Evolutionary conservation across 2,888 invertebrate genomes (phyloP).

Genomic region (Xylota segnis): DNA sequence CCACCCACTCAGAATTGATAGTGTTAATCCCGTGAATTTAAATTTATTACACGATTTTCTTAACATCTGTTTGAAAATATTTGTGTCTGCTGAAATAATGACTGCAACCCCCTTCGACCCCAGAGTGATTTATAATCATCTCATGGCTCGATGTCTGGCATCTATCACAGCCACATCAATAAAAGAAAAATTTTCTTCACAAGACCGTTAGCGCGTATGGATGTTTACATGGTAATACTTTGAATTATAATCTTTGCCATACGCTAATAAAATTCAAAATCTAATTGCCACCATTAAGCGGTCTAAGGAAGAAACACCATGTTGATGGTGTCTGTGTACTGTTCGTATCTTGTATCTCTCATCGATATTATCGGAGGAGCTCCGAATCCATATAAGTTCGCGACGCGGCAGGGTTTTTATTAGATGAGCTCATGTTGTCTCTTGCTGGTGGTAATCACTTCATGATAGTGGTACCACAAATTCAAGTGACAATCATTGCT

Average conservation of each 20-base stretch:
- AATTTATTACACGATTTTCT: conserved; percentile 73
- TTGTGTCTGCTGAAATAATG: conserved; percentile 52
- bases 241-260: conserved; percentile 61
- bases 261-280: conserved; percentile 69
- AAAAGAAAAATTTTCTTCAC: conserved; percentile 41
- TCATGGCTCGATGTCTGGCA: conserved; percentile 56
- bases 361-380: conserved; percentile 16
- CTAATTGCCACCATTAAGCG: conserved; percentile 62
- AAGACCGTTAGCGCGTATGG: conserved; percentile 42
- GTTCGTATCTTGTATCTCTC: conserved; percentile 15
- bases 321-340: conserved; percentile 6
- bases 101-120: conserved; percentile 10
- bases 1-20: conserved; percentile 56
- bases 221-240: conserved; percentile 68
- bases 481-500: conserved; percentile 18
- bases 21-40: conserved; percentile 63
- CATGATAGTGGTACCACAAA: neutral
- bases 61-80: conserved; percentile 71
- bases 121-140: conserved; percentile 55
- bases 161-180: conserved; percentile 65
- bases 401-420: neutral
- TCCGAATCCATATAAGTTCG: neutral
- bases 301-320: conserved; percentile 31
- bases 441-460: neutral
- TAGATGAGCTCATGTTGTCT: conserved; percentile 23